Conservation (phyloP, 2,113 vertebrate species). For the Chaenogobius annularis region DNA sequence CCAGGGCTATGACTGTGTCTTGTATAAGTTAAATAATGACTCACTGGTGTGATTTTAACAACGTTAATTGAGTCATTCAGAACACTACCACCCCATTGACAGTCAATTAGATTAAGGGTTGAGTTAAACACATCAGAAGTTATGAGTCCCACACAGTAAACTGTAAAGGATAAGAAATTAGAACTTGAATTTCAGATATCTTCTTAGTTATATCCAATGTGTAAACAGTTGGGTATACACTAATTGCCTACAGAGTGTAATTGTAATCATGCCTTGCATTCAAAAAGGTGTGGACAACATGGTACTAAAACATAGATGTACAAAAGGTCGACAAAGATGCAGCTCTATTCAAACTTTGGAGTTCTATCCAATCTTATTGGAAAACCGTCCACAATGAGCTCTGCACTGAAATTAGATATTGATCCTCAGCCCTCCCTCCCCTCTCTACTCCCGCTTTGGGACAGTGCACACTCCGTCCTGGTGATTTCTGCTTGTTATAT, state of each 20-base stretch:
- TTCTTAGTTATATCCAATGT: background rate
- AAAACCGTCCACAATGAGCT: constrained; percentile 75
- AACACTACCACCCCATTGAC: background rate
- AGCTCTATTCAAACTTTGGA: constrained; percentile 74
- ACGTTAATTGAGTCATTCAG: background rate
- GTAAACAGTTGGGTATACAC: background rate
- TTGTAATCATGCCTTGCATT: constrained; percentile 2
- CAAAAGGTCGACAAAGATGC: constrained; percentile 42
- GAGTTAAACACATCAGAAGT: background rate
- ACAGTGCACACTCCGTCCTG: constrained; percentile 57
- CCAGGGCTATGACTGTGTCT: background rate
- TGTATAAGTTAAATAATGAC: background rate
- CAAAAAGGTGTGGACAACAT: background rate
- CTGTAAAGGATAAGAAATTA: background rate
- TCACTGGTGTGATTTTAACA: background rate
- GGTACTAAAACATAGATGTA: constrained; percentile 28
- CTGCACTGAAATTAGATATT: constrained; percentile 82
- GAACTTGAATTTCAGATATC: background rate
- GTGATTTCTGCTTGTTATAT: constrained; percentile 55
- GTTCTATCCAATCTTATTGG: constrained; percentile 74
- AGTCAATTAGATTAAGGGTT: background rate
- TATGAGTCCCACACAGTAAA: background rate
- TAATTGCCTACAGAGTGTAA: background rate
- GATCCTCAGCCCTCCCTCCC: constrained; percentile 60
- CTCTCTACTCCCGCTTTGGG: constrained; percentile 45